Percentiles rank a stretch among this genome's conserved stretches.
These are phyloP conservation scores for Malachius bipustulatus DNA, from an alignment of 2,888 invertebrate genomes.

Conservation along the genomic window DNA sequence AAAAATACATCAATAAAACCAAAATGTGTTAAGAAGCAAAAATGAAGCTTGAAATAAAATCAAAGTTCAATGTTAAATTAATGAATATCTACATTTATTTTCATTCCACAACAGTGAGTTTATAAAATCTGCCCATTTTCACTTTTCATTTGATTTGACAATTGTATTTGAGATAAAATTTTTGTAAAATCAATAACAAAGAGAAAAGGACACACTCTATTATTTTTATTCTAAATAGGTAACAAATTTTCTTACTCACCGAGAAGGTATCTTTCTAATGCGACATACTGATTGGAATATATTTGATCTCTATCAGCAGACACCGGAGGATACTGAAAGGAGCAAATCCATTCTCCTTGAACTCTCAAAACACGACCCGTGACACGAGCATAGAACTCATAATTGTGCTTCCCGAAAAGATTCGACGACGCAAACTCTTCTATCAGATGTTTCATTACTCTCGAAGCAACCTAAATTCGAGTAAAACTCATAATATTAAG, in stretches of 20 bases:
- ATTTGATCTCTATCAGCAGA: slow-evolving; percentile 50
- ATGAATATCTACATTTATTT: no score
- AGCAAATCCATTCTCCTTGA: slow-evolving; percentile 92
- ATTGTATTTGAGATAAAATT: no score
- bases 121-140: no score
- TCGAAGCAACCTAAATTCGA: slow-evolving; percentile 78
- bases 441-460: slow-evolving; percentile 93
- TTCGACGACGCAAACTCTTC: slow-evolving; percentile 94
- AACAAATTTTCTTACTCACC: slow-evolving; percentile 26
- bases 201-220: slow-evolving; percentile 1
- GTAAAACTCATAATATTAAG: no score
- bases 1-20: no score
- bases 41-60: no score
- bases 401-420: slow-evolving; percentile 87
- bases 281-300: slow-evolving; percentile 48
- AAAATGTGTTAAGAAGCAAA: no score
- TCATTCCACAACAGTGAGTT: no score
- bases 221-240: background rate
- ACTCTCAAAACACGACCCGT: slow-evolving; percentile 86
- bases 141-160: no score
- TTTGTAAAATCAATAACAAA: no score
- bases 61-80: no score
- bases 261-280: slow-evolving; percentile 34
- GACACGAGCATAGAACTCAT: slow-evolving; percentile 90
- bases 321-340: slow-evolving; percentile 78